These are phyloP conservation scores for Oppia nitens DNA, from an alignment of 1,140 invertebrate genomes.

Conservation along the genomic window DNA sequence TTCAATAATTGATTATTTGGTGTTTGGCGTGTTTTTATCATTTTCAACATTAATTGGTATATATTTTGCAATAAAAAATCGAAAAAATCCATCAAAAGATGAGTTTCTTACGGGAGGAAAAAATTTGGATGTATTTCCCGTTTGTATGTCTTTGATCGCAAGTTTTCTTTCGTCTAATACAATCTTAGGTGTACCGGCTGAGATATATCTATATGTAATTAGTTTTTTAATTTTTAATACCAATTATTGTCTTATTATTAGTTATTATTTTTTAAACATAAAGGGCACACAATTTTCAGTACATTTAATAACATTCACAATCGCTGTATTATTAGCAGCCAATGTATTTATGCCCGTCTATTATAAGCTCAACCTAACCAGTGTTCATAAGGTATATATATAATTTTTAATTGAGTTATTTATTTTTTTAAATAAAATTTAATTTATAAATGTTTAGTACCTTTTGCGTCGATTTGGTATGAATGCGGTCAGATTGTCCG, in stretches of 20 bases:
- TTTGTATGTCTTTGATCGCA: constrained; percentile 22
- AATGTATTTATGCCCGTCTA: not conserved
- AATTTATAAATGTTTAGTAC: not conserved
- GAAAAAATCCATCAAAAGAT: constrained; percentile 18
- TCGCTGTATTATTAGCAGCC: not conserved
- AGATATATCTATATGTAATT: constrained; percentile 12
- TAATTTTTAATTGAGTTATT: too few species aligned
- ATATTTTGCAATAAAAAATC: constrained; percentile 21
- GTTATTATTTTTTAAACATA: not conserved
- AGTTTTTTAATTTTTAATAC: not conserved
- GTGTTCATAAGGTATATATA: constrained; percentile 1
- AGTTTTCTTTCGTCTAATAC: constrained; percentile 25
- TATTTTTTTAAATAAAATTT: too few species aligned
- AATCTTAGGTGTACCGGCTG: constrained; percentile 21
- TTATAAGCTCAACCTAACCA: not conserved
- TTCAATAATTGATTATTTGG: constrained; percentile 22
- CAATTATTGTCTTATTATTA: not conserved
- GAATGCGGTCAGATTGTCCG: not conserved
- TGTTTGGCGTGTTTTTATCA: constrained; percentile 25
- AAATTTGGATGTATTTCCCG: constrained; percentile 21
- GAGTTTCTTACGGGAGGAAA: constrained; percentile 21
- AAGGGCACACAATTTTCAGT: constrained; percentile 25
- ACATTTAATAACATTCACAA: constrained; percentile 27
- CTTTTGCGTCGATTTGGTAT: not conserved
- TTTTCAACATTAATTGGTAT: constrained; percentile 26